Percentiles rank a stretch among this genome's conserved stretches.
These are phyloP conservation scores for Lerista edwardsae DNA, from an alignment of 2,797 vertebrate genomes.

Conservation along the genomic window DNA sequence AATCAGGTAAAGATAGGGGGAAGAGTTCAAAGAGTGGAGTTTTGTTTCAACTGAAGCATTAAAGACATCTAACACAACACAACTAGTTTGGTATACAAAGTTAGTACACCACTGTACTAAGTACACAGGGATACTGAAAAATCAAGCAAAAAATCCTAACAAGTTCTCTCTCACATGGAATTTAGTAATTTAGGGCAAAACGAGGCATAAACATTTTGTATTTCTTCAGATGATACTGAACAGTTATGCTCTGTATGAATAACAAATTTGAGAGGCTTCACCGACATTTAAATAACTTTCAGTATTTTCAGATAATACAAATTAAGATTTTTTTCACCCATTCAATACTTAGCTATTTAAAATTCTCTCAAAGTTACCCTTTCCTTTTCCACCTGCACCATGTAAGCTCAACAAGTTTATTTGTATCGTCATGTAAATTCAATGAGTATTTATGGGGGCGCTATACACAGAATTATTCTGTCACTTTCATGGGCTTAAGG, in stretches of 20 bases:
- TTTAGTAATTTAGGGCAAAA: constrained; percentile 42
- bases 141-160: constrained; percentile 56
- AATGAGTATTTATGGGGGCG: constrained; percentile 9
- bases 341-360: constrained; percentile 40
- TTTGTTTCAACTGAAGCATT: constrained; percentile 73
- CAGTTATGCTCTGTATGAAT: background rate
- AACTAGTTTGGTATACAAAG: constrained; percentile 64
- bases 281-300: background rate
- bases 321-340: constrained; percentile 37
- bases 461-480: constrained; percentile 6
- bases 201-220: constrained; percentile 13
- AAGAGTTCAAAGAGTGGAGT: constrained; percentile 68
- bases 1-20: constrained; percentile 74
- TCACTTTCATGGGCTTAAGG: background rate
- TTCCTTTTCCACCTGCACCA: constrained; percentile 34
- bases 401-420: constrained; percentile 4
- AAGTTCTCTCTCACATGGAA: constrained; percentile 50
- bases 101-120: constrained; percentile 68
- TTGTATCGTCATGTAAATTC: constrained; percentile 36
- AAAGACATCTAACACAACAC: constrained; percentile 79
- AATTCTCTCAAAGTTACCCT: constrained; percentile 48
- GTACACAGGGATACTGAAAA: constrained; percentile 59
- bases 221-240: background rate
- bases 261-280: background rate
- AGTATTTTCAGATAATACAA: background rate